Evolutionary conservation across 2,888 invertebrate species (phyloP), one percentile per base, ranked within the genome.

Genomic region (Beris morrisii): DNA sequence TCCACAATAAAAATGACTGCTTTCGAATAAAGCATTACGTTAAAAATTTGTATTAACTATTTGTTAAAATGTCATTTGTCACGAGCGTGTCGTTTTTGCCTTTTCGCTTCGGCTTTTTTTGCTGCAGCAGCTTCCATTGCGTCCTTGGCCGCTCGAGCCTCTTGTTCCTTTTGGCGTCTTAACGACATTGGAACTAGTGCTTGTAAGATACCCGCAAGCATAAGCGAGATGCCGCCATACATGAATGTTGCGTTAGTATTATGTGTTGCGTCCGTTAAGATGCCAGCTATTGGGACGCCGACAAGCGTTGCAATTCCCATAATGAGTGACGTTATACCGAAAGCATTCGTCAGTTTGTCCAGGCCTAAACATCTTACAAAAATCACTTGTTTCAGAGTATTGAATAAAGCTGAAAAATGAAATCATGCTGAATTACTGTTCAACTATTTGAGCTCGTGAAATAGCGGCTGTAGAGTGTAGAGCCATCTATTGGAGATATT

Each of bases 301-400:
- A 89, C 79, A 9, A 89, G 84, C 0, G 88, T 88, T 2, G 89
- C 90, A 54, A 89, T 74, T 4, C 92, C 92, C 83, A 91, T 90
- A 74, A 90, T 89, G 72, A 93, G 81, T 55, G 91, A 82, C 11
- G 88, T 82, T 32, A 93, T 78, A 15, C 92, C 92, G 77, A 91
- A 92, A 30, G 90, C 89, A 77, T 90, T 92, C 13, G 91, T 92
- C 68, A 93, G 79, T 73, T 87, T 88, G 69, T 90, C 88, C 70
- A 92, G 80, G 0, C 92, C 91, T 64, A 92, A 76, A 15, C 91
- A 81, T 72, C 91, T 90, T 6, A 92, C 92, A 65, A 91, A 84
- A 61, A 93, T 84, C 59, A 92, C 86, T 30, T 92, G 88, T 69
- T 92, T 85, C 56, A 93, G 80, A 0, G 91, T 87, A 7, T 90